phyloP scores from a whole-genome alignment of 2,888 invertebrate species.

The Harmothoe impar region DNA sequence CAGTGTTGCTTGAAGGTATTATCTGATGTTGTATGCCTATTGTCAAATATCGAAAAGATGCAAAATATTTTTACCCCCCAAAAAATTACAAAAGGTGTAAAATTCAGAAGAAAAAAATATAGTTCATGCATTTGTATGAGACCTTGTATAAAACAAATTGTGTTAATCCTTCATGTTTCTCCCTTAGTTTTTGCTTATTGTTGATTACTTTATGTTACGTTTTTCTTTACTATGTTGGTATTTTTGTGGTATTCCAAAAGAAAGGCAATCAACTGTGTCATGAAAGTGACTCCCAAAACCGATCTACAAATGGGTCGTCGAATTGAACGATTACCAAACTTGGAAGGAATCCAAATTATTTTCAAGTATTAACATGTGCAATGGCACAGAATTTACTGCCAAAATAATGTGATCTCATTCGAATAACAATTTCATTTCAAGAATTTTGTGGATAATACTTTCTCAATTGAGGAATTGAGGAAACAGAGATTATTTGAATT shows the following conservation, averaged over 20 bases:
- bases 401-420: constrained; percentile 45
- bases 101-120: constrained; percentile 22
- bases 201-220: constrained; percentile 21
- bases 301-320: not conserved
- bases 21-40: constrained; percentile 41
- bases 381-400: constrained; percentile 45
- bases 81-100: constrained; percentile 37
- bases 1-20: constrained; percentile 50
- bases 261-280: not conserved
- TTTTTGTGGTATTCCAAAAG: not conserved
- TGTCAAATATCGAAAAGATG: constrained; percentile 42
- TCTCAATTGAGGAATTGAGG: too few relatives aligned
- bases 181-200: constrained; percentile 29
- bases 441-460: not conserved
- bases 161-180: constrained; percentile 11
- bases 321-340: not conserved
- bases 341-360: not conserved
- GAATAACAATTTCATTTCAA: constrained; percentile 2
- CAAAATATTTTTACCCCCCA: constrained; percentile 51
- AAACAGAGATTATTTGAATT: too few relatives aligned
- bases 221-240: constrained; percentile 50
- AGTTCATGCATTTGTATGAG: not conserved
- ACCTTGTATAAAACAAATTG: constrained; percentile 13
- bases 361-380: constrained; percentile 20
- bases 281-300: not conserved